A percentile compares a stretch with the other conserved stretches of the same genome.
Evolutionary conservation across 2,113 vertebrate genomes (phyloP).

Genomic region (Engystomops pustulosus): DNA sequence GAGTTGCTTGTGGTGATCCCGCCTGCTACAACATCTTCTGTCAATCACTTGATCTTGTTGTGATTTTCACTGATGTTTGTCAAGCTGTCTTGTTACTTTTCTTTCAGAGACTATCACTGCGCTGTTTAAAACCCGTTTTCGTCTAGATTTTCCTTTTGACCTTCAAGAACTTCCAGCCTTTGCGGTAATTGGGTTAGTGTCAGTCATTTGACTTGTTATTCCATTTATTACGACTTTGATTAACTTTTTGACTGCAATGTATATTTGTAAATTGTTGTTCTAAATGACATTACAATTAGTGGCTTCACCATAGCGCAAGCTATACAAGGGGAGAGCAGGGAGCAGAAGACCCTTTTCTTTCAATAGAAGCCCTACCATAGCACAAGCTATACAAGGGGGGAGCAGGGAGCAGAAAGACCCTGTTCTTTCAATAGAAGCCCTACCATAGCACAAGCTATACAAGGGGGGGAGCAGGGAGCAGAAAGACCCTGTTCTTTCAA

Average conservation of each 20-base stretch:
- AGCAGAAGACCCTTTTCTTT: too few species aligned
- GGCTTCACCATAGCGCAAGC: too few species aligned
- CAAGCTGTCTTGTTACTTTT: constrained; percentile 4
- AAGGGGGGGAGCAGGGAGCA: too few species aligned
- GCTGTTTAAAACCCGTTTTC: constrained; percentile 96
- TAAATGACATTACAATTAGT: not conserved
- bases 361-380: too few species aligned
- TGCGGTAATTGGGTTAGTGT: constrained; percentile 91
- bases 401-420: too few species aligned
- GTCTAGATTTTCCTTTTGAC: constrained; percentile 96
- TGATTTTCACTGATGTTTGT: not conserved
- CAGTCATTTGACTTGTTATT: not conserved
- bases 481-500: too few species aligned
- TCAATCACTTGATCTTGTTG: not conserved
- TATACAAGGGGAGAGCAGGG: too few species aligned
- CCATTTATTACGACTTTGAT: not conserved
- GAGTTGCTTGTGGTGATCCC: not conserved
- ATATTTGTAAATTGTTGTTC: too few species aligned
- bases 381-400: too few species aligned
- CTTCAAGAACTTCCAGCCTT: constrained; percentile 97
- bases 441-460: too few species aligned
- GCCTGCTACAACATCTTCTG: not conserved
- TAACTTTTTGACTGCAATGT: not conserved
- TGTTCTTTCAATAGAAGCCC: too few species aligned
- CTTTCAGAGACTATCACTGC: constrained; percentile 93